Percentiles rank a stretch among this genome's conserved stretches.
These are phyloP conservation scores for Crocodylus rhombifer DNA, from an alignment of 2,797 vertebrate genomes.

Conservation along the genomic window DNA sequence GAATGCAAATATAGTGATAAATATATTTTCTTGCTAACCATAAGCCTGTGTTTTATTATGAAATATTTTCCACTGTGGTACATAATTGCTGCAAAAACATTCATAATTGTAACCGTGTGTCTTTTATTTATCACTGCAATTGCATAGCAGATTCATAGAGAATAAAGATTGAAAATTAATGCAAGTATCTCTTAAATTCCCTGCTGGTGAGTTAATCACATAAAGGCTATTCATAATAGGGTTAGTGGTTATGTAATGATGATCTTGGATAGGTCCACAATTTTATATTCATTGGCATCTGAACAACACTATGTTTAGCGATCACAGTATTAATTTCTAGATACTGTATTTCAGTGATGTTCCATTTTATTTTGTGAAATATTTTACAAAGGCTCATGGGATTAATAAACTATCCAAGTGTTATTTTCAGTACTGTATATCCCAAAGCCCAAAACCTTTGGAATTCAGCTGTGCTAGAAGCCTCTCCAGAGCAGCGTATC, in stretches of 20 bases:
- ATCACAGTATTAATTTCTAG: conserved; percentile 15
- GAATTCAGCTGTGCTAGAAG: conserved; percentile 46
- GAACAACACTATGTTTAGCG: neutral
- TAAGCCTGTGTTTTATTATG: neutral
- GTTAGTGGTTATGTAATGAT: conserved; percentile 70
- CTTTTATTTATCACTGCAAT: conserved; percentile 62
- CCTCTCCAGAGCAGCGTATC: conserved; percentile 45
- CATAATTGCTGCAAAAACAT: conserved; percentile 24
- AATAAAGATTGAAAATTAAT: conserved; percentile 65
- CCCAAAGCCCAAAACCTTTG: conserved; percentile 35
- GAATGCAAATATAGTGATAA: neutral
- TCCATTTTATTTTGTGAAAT: conserved; percentile 14
- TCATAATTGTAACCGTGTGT: conserved; percentile 28
- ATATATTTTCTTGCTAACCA: neutral
- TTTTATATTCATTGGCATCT: conserved; percentile 63
- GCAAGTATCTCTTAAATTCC: conserved; percentile 66
- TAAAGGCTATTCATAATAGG: conserved; percentile 64
- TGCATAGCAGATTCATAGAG: conserved; percentile 54
- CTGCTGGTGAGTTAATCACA: conserved; percentile 66
- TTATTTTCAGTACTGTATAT: conserved; percentile 1
- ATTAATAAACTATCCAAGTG: neutral
- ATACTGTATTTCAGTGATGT: neutral
- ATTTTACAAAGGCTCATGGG: neutral
- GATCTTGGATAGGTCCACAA: conserved; percentile 58
- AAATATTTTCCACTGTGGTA: conserved; percentile 30